Evolutionary conservation across 92 coral and sea anemone species (phyloP).

Genomic region (Diadumene lineata): DNA sequence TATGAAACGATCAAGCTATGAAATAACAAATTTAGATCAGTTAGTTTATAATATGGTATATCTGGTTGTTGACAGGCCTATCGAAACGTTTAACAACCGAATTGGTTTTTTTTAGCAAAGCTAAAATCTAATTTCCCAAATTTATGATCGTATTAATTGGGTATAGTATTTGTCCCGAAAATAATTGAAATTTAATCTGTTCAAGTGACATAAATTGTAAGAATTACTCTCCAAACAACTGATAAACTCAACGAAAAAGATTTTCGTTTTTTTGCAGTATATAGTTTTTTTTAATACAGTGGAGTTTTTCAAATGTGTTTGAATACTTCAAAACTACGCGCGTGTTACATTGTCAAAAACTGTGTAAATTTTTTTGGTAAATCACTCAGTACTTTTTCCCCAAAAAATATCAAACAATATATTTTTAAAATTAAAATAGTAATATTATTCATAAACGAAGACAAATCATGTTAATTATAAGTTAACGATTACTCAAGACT

Average conservation of each 20-base stretch:
- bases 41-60: neutral
- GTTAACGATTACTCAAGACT: slow-evolving; percentile 18
- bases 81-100: slow-evolving; percentile 18
- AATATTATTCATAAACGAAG: slow-evolving; percentile 2
- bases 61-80: slow-evolving; percentile 33
- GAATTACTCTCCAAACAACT: slow-evolving; percentile 16
- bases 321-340: too few species aligned
- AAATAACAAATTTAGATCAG: too few species aligned
- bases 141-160: slow-evolving; percentile 13
- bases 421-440: neutral
- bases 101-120: neutral
- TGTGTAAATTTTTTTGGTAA: too few species aligned
- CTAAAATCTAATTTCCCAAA: neutral
- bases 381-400: too few species aligned
- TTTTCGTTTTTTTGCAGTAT: too few species aligned
- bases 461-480: slow-evolving; percentile 4
- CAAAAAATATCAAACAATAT: neutral
- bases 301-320: too few species aligned
- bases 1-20: neutral
- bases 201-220: slow-evolving; percentile 32
- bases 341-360: too few species aligned
- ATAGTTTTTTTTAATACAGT: too few species aligned
- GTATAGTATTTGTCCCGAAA: slow-evolving; percentile 32
- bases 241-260: slow-evolving; percentile 21
- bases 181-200: slow-evolving; percentile 43